Evolutionary conservation across 2,888 invertebrate genomes (phyloP).

Genomic region (Hypolimnas misippus): DNA sequence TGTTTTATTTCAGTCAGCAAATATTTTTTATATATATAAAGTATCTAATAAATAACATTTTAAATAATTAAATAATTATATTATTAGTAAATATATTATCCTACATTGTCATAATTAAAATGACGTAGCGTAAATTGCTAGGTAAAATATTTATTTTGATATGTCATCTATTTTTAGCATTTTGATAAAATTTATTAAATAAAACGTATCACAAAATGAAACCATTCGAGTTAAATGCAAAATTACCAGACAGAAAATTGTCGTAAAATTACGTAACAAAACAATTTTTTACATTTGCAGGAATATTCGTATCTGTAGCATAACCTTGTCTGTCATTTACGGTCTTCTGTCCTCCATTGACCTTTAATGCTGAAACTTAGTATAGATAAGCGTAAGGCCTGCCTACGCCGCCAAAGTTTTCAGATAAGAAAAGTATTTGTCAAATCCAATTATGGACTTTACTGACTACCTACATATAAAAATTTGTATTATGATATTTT

Average conservation of each 20-base stretch:
- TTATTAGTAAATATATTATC: too few relatives aligned
- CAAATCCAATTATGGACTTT: slow-evolving; percentile 18
- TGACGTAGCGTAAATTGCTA: too few relatives aligned
- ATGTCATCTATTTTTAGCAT: too few relatives aligned
- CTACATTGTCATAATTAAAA: too few relatives aligned
- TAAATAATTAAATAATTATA: too few relatives aligned
- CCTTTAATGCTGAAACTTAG: slow-evolving; percentile 45
- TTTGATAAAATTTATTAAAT: too few relatives aligned
- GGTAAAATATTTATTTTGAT: too few relatives aligned
- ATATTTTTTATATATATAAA: too few relatives aligned
- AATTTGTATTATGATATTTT: background rate
- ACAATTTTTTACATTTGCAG: background rate
- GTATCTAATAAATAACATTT: too few relatives aligned
- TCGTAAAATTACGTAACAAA: background rate
- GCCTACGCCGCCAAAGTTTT: slow-evolving; percentile 34
- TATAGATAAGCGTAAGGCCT: slow-evolving; percentile 43
- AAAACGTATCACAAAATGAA: too few relatives aligned
- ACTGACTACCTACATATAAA: background rate
- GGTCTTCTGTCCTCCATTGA: slow-evolving; percentile 45
- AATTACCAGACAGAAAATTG: background rate
- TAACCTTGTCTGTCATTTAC: slow-evolving; percentile 46
- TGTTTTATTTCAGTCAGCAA: too few relatives aligned
- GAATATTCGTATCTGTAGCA: slow-evolving; percentile 6
- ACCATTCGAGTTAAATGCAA: background rate
- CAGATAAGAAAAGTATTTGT: slow-evolving; percentile 36